Conservation (phyloP, 2,113 vertebrate species). For the Apeltes quadracus region DNA sequence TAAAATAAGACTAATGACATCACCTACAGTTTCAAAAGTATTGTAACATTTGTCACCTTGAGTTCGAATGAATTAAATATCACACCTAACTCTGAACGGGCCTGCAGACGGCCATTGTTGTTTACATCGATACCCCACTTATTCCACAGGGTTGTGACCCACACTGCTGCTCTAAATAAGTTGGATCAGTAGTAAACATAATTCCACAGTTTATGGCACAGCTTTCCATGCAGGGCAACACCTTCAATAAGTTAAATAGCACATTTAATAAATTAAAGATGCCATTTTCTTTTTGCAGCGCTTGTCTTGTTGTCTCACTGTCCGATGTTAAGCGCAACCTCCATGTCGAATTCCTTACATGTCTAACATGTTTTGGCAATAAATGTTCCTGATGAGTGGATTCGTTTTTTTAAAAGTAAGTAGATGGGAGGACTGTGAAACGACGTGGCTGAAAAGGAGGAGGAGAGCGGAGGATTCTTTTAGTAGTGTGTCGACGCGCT, state of each 20-base stretch:
- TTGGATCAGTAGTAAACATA: not conserved
- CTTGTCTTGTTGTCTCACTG: too few relatives aligned
- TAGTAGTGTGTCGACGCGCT: constrained; percentile 15
- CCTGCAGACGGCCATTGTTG: not conserved
- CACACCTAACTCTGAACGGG: not conserved
- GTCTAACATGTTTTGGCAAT: too few relatives aligned
- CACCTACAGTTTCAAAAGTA: not conserved
- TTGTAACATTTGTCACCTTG: not conserved
- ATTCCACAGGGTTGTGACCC: not conserved
- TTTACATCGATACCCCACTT: not conserved
- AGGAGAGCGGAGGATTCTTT: constrained; percentile 17
- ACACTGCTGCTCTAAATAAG: constrained; percentile 1
- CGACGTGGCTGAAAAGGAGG: not conserved
- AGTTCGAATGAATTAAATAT: not conserved
- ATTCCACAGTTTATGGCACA: not conserved
- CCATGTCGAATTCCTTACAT: too few relatives aligned
- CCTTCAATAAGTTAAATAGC: not conserved
- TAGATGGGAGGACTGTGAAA: not conserved
- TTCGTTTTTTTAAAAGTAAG: too few relatives aligned
- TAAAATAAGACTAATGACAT: not conserved
- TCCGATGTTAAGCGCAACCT: too few relatives aligned
- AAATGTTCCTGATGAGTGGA: too few relatives aligned
- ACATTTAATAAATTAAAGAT: too few relatives aligned
- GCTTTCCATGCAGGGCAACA: not conserved
- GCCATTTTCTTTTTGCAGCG: too few relatives aligned